Conservation (phyloP, 2,888 invertebrate genomes). For the Zygaena filipendulae region DNA sequence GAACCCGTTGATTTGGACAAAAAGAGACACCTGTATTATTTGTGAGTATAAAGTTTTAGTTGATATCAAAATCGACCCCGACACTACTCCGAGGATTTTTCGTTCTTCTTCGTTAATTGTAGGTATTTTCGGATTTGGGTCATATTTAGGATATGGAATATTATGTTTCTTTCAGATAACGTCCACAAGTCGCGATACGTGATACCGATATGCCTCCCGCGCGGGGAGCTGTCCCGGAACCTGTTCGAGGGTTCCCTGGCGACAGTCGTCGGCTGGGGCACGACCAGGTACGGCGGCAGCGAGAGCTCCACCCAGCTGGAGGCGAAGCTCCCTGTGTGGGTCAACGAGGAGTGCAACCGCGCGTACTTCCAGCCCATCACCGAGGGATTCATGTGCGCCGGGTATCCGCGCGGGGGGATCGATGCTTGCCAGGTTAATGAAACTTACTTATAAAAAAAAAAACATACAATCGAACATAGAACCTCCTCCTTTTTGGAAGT, state of each 20-base stretch:
- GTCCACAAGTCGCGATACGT: conserved; percentile 87
- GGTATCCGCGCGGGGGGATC: conserved; percentile 88
- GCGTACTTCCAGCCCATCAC: conserved; percentile 95
- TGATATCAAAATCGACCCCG: no score
- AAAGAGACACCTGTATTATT: no score
- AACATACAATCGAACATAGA: no score
- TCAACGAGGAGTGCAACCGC: conserved; percentile 88
- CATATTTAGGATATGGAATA: no score
- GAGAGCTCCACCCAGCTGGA: conserved; percentile 89
- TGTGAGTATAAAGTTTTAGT: no score
- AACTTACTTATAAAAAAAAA: no score
- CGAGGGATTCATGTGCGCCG: conserved; percentile 89
- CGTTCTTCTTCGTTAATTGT: no score
- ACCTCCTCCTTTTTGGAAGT: no score
- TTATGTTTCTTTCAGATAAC: conserved; percentile 70
- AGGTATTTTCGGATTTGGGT: no score
- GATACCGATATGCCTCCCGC: conserved; percentile 87
- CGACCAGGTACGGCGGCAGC: conserved; percentile 87
- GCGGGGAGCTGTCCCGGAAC: conserved; percentile 55
- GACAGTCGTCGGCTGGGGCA: conserved; percentile 94
- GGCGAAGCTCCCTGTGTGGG: conserved; percentile 87
- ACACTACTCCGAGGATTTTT: no score
- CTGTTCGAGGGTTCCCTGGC: conserved; percentile 80
- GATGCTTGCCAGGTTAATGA: conserved; percentile 87
- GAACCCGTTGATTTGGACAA: no score